A percentile compares a stretch with the other conserved stretches of the same genome.
Conservation (phyloP, 2,797 vertebrate species). For the Knipowitschia caucasica region DNA sequence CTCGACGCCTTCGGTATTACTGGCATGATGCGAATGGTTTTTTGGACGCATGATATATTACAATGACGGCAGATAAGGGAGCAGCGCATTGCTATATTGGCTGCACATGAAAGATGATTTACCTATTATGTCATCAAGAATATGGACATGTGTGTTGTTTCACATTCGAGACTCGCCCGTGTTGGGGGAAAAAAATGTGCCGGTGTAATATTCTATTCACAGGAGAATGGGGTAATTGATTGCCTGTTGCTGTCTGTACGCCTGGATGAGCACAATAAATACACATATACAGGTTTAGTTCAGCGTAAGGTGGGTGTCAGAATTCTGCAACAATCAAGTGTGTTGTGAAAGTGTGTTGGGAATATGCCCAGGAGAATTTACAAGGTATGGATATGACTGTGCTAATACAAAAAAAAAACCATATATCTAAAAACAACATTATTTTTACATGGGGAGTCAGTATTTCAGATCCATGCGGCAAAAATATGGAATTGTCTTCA, state of each 20-base stretch:
- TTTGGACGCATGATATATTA: conserved; percentile 49
- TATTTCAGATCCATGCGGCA: no score
- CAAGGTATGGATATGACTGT: no score
- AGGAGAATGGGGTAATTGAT: conserved; percentile 41
- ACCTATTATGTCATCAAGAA: conserved; percentile 40
- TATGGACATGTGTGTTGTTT: conserved; percentile 18
- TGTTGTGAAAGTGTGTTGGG: no score
- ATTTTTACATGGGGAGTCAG: no score
- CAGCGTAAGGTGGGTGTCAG: not conserved
- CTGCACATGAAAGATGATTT: conserved; percentile 50
- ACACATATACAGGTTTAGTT: not conserved
- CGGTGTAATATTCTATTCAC: conserved; percentile 29
- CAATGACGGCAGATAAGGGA: conserved; percentile 38
- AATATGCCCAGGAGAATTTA: no score
- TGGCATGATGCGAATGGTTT: conserved; percentile 32
- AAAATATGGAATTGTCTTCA: no score
- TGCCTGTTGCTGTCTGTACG: conserved; percentile 17
- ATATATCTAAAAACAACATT: no score
- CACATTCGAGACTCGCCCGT: conserved; percentile 20
- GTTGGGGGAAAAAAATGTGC: conserved; percentile 33
- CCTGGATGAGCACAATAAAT: not conserved
- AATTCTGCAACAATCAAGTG: not conserved
- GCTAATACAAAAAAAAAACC: no score
- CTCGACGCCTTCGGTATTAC: conserved; percentile 21
- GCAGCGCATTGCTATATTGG: conserved; percentile 27